Evolutionary conservation across 2,113 vertebrate species (phyloP), one percentile per base, ranked within the genome.

Genomic region (Peromyscus maniculatus): DNA sequence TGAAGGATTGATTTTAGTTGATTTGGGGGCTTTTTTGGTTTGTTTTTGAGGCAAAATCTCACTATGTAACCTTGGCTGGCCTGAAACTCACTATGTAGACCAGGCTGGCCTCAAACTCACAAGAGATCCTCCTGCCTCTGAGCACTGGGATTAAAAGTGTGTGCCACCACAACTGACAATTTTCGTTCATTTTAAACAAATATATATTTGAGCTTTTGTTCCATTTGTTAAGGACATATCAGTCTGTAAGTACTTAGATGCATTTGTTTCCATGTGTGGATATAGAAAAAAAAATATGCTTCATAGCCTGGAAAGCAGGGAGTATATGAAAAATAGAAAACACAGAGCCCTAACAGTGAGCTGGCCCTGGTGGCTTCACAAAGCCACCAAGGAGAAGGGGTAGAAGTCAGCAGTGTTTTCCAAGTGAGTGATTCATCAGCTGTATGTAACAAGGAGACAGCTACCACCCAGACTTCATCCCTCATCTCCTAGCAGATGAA

Each of bases 401-500:
- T 7, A 46, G 71, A 19, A 57, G 26, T 19, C 59, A 83, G n/a
- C 82, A 46, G 28, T 28, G 80, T 49, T 26, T 39, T 59, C 46
- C n/a, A 78, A 67, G 80, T 80, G 88, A 62, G n/a, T 80, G 88
- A 91, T 46, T 31, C 3, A 78, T 67, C 46, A 31, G 49, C n/a
- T 9, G 11, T 26, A n/a, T 1, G 21, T 13, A 69, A 87, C 15
- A 62, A 64, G 59, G 39, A 89, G 59, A 88, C 31, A 52, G 4
- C 78, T 86, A 86, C 57, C 33, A 13, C 21, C 33, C 57, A 74
- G 69, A 74, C 84, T 64, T n/a, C 84, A 22, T 74, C 49, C 15
- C 26, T 80, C 72, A 26, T 24, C 57, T 86, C 79, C 94, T 49
- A 16, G 39, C 79, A 94, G 89, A 95, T 28, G 15, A 94, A 87